Evolutionary conservation across 2,888 invertebrate species (phyloP).

Genomic region (Epicampocera succincta): DNA sequence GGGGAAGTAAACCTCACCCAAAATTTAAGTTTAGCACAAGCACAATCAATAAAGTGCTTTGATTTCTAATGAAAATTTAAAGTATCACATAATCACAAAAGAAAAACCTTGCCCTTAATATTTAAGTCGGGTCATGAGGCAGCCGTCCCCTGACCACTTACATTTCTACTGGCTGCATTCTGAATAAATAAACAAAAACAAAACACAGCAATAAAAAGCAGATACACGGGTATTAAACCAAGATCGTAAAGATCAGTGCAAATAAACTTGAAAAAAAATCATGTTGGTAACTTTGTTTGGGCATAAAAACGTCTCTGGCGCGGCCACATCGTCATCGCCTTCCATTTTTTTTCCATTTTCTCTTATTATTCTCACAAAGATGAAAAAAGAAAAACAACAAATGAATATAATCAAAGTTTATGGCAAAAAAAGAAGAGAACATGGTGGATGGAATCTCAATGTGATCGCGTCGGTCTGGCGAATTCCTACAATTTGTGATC

Average conservation of each 20-base stretch:
- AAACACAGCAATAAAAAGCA: constrained; percentile 49
- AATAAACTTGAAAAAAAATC: constrained; percentile 32
- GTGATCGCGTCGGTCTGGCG: constrained; percentile 67
- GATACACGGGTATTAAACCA: constrained; percentile 58
- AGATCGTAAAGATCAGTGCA: constrained; percentile 62
- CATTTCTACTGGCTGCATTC: constrained; percentile 18
- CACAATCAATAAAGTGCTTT: too few relatives aligned
- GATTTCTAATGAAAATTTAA: too few relatives aligned
- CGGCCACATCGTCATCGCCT: constrained; percentile 58
- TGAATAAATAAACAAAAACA: constrained; percentile 13
- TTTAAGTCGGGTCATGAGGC: background rate
- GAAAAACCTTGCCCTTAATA: too few relatives aligned
- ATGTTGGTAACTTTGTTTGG: constrained; percentile 33
- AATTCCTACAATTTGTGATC: constrained; percentile 56
- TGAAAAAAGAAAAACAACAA: constrained; percentile 47
- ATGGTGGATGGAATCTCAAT: constrained; percentile 56
- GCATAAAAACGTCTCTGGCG: constrained; percentile 43
- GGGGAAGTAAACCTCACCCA: constrained; percentile 25
- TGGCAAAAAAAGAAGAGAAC: constrained; percentile 45
- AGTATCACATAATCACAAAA: too few relatives aligned
- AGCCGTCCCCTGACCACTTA: constrained; percentile 24
- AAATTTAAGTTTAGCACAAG: too few relatives aligned
- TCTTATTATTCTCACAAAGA: constrained; percentile 47
- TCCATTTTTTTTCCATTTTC: constrained; percentile 13
- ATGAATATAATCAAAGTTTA: constrained; percentile 52